phyloP scores from a whole-genome alignment of 2,888 invertebrate genomes.

The Patella caerulea region DNA sequence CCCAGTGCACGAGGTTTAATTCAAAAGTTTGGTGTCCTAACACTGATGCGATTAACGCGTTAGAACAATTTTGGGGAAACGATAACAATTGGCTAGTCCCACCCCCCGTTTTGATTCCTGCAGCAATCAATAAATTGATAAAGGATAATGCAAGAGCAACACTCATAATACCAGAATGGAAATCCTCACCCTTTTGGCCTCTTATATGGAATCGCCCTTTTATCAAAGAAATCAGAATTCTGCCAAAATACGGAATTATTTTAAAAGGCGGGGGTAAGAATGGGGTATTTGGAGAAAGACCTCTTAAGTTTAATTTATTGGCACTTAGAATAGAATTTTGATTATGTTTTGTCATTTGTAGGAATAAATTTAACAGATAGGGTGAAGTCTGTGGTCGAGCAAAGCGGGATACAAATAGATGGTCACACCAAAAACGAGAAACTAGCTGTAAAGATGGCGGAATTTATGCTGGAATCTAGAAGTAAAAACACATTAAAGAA shows the following conservation, averaged over 20 bases:
- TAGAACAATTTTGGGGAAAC: background rate
- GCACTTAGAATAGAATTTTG: background rate
- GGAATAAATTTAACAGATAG: no score
- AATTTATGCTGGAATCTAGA: background rate
- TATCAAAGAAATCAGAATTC: background rate
- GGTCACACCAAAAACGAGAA: background rate
- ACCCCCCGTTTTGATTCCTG: background rate
- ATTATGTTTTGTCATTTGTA: background rate
- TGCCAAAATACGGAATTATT: background rate
- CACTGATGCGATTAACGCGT: background rate
- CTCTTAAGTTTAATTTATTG: background rate
- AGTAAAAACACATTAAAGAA: background rate
- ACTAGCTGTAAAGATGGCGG: background rate
- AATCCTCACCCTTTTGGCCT: slow-evolving; percentile 4
- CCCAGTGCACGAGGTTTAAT: background rate
- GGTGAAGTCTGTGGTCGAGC: no score
- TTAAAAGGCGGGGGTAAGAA: background rate
- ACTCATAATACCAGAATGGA: background rate
- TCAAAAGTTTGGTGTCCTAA: background rate
- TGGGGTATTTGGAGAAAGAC: background rate
- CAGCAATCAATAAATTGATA: background rate
- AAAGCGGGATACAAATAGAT: background rate
- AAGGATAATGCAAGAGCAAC: background rate
- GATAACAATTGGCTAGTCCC: background rate
- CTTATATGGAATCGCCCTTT: background rate